phyloP scores from a whole-genome alignment of 2,797 vertebrate genomes.

The Lagorchestes hirsutus region DNA sequence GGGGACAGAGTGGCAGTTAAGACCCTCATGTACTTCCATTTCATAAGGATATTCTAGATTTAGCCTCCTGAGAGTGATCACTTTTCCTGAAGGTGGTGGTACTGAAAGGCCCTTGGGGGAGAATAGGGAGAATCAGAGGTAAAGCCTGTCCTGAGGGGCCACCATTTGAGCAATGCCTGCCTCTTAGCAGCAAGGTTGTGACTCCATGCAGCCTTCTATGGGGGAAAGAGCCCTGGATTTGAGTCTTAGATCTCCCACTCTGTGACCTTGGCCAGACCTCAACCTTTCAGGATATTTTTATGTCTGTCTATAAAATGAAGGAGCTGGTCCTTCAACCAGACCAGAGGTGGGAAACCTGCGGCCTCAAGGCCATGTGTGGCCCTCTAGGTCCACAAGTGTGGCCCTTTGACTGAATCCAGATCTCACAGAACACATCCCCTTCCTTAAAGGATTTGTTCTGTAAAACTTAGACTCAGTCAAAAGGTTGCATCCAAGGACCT shows the following conservation, averaged over 20 bases:
- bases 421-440: too few relatives aligned
- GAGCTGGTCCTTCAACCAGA: background rate
- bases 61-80: slow-evolving; percentile 47
- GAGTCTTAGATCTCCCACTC: background rate
- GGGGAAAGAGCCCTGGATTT: background rate
- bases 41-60: slow-evolving; percentile 48
- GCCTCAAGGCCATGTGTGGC: too few relatives aligned
- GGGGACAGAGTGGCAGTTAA: background rate
- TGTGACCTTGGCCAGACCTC: background rate
- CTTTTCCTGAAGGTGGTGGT: slow-evolving; percentile 61
- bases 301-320: background rate
- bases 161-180: background rate
- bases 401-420: too few relatives aligned
- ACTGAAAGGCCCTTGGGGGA: slow-evolving; percentile 20
- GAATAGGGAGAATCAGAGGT: background rate
- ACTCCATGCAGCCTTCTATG: background rate
- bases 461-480: too few relatives aligned
- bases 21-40: background rate
- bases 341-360: too few relatives aligned
- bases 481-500: too few relatives aligned
- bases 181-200: background rate
- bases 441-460: too few relatives aligned
- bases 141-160: background rate
- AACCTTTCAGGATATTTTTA: background rate
- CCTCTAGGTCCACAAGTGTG: too few relatives aligned